phyloP scores from a whole-genome alignment of 2,888 invertebrate species.

The Odontomyia ornata region DNA sequence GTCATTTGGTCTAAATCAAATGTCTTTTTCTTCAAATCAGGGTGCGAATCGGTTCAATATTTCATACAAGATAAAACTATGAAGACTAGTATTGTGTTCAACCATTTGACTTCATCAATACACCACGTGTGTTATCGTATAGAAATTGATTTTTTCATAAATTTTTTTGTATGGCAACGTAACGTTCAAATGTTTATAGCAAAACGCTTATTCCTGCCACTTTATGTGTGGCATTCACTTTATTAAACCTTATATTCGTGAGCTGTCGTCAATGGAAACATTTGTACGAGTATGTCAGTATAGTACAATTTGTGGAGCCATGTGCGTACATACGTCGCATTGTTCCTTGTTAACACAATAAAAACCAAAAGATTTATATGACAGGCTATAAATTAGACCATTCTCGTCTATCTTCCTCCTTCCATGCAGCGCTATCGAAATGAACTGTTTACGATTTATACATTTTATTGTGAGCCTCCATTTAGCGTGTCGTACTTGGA shows the following conservation, averaged over 20 bases:
- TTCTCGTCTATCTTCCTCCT: slow-evolving; percentile 6
- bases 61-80: too few species aligned
- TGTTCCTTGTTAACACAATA: slow-evolving; percentile 49
- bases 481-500: slow-evolving; percentile 7
- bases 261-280: slow-evolving; percentile 26
- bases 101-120: too few species aligned
- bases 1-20: too few species aligned
- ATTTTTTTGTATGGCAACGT: too few species aligned
- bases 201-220: neutral
- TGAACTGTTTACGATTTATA: slow-evolving; percentile 44
- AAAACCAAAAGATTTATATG: slow-evolving; percentile 60
- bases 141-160: too few species aligned
- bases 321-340: slow-evolving; percentile 44
- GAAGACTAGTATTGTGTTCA: too few species aligned
- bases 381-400: slow-evolving; percentile 61
- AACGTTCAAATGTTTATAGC: neutral
- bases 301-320: slow-evolving; percentile 20
- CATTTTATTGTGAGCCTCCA: slow-evolving; percentile 40
- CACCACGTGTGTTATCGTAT: too few species aligned
- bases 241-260: slow-evolving; percentile 22
- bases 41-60: too few species aligned
- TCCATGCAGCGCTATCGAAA: slow-evolving; percentile 14
- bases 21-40: too few species aligned
- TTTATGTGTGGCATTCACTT: slow-evolving; percentile 10
- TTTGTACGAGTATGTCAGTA: neutral